Conservation (phyloP, 2,888 invertebrate genomes). For the Empis livida region DNA sequence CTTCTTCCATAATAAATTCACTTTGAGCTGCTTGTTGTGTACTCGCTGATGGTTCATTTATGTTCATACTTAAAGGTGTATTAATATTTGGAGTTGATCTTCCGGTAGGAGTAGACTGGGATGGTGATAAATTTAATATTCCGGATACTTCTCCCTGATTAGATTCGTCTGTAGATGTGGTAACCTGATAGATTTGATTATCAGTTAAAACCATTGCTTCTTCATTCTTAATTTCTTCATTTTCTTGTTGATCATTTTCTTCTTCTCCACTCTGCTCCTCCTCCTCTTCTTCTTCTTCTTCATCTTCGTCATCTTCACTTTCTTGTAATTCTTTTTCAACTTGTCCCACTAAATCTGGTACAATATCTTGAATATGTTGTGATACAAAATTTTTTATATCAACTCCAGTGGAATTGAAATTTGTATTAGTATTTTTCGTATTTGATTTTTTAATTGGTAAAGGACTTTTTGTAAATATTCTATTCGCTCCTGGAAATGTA, state of each 20-base stretch:
- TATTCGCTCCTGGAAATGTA: conserved; percentile 21
- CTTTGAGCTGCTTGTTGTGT: conserved; percentile 14
- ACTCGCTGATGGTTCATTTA: neutral
- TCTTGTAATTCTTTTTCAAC: conserved; percentile 31
- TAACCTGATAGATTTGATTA: neutral
- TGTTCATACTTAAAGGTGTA: neutral
- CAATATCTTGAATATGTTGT: conserved; percentile 36
- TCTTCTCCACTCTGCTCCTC: neutral
- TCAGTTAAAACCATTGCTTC: neutral
- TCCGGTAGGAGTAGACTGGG: neutral
- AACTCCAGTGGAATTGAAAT: conserved; percentile 12
- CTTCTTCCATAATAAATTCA: conserved; percentile 27
- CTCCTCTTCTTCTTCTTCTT: neutral
- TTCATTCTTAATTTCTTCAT: neutral
- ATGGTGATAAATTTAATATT: neutral
- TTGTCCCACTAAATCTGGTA: conserved; percentile 33
- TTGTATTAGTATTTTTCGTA: conserved; percentile 8
- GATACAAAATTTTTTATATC: conserved; percentile 34
- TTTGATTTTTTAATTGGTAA: conserved; percentile 20
- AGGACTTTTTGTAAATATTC: conserved; percentile 33
- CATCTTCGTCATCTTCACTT: conserved; percentile 9
- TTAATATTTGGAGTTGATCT: neutral
- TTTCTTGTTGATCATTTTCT: too few relatives aligned
- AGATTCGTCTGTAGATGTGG: neutral
- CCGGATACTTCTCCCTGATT: neutral